These are phyloP conservation scores for Willowsia nigromaculata DNA, from an alignment of 2,888 invertebrate species.

Conservation along the genomic window DNA sequence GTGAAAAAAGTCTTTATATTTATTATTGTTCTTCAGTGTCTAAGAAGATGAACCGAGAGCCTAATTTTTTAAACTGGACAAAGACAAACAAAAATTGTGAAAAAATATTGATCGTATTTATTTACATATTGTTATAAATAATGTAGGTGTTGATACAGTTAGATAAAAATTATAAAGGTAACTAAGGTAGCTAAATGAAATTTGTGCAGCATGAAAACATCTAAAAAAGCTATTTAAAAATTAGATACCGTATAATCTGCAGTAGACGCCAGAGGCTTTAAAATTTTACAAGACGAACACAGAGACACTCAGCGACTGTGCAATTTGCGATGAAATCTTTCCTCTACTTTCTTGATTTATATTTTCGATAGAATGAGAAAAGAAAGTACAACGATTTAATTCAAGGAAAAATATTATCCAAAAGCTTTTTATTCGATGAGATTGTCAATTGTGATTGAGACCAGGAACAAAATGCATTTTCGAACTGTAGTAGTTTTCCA, in stretches of 20 bases:
- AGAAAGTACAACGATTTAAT: not conserved
- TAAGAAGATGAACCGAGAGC: conserved; percentile 59
- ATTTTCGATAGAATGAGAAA: not conserved
- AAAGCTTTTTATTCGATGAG: not conserved
- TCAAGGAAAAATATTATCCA: not conserved
- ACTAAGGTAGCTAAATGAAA: not conserved
- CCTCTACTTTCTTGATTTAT: not conserved
- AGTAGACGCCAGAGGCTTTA: too few species aligned
- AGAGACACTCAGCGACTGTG: not conserved
- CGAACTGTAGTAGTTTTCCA: too few species aligned
- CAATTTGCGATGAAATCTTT: not conserved
- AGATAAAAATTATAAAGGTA: not conserved
- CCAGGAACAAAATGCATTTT: too few species aligned
- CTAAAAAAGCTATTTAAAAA: not conserved
- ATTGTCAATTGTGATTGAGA: not conserved
- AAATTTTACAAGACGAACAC: not conserved
- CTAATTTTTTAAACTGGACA: conserved; percentile 67
- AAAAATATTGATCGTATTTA: conserved; percentile 9
- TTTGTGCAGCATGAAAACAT: not conserved
- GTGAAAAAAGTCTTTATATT: conserved; percentile 13
- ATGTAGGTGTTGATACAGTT: not conserved
- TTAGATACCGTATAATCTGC: not conserved
- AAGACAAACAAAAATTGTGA: conserved; percentile 57
- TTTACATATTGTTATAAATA: not conserved
- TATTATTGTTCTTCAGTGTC: conserved; percentile 1